These are phyloP conservation scores for Malachius bipustulatus DNA, from an alignment of 2,888 invertebrate genomes.

Conservation along the genomic window DNA sequence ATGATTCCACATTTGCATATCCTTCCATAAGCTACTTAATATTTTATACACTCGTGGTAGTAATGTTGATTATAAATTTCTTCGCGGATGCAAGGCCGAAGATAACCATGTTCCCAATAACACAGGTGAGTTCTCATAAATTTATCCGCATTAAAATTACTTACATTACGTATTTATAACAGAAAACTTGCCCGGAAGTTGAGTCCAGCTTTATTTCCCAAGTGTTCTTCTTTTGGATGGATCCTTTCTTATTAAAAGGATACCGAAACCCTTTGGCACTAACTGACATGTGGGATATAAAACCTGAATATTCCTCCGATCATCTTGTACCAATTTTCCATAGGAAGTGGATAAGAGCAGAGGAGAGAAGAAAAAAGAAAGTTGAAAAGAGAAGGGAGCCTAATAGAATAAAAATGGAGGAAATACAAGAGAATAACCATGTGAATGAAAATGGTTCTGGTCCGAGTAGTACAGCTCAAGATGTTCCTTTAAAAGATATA, in stretches of 20 bases:
- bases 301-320: constrained; percentile 66
- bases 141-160: too few species aligned
- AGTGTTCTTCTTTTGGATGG: constrained; percentile 86
- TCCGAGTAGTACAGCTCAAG: too few species aligned
- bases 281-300: constrained; percentile 82
- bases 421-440: too few species aligned
- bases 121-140: too few species aligned
- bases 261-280: constrained; percentile 71
- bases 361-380: too few species aligned
- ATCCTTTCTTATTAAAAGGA: constrained; percentile 69
- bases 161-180: constrained; percentile 25
- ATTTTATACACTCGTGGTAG: constrained; percentile 58
- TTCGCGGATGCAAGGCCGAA: constrained; percentile 64
- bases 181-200: constrained; percentile 82
- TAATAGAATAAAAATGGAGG: too few species aligned
- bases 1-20: constrained; percentile 38
- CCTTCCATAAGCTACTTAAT: constrained; percentile 67
- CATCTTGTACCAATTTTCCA: constrained; percentile 75
- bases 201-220: constrained; percentile 76
- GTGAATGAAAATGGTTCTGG: too few species aligned
- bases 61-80: constrained; percentile 67
- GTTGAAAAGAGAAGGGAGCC: too few species aligned
- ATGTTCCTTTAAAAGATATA: constrained; percentile 55
- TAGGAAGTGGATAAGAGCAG: constrained; percentile 79
- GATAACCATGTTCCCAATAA: constrained; percentile 54